Conservation (phyloP, 2,888 invertebrate genomes). For the Seira sanloemensis region DNA sequence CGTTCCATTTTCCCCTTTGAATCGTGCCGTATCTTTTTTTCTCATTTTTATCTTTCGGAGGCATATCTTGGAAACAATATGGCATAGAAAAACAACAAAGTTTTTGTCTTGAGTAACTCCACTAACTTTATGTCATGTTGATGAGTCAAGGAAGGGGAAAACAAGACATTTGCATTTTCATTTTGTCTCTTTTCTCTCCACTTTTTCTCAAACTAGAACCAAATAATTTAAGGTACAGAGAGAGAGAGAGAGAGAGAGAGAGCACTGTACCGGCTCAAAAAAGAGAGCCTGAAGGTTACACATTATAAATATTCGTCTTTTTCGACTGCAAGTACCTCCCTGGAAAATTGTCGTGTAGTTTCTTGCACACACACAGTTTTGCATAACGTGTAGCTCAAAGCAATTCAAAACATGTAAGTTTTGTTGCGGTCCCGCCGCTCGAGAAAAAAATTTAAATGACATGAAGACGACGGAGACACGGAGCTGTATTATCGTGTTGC, state of each 20-base stretch:
- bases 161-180: constrained; percentile 16
- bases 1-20: not conserved
- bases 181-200: not conserved
- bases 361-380: not conserved
- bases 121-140: constrained; percentile 12
- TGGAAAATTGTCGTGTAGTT: not conserved
- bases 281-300: not conserved
- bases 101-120: not conserved
- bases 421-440: not conserved
- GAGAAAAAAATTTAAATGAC: not conserved
- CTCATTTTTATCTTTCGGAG: not conserved
- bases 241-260: not conserved
- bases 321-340: not conserved
- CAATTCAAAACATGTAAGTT: not conserved
- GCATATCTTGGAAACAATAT: constrained; percentile 11
- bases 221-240: constrained; percentile 3
- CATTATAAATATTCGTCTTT: no score
- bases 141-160: constrained; percentile 9
- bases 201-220: not conserved
- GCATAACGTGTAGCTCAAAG: not conserved
- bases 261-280: not conserved
- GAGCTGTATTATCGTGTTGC: not conserved
- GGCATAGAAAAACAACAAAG: not conserved
- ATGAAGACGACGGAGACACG: not conserved
- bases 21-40: constrained; percentile 9